Conservation (phyloP, 2,113 vertebrate species). For the Neotoma lepida region DNA sequence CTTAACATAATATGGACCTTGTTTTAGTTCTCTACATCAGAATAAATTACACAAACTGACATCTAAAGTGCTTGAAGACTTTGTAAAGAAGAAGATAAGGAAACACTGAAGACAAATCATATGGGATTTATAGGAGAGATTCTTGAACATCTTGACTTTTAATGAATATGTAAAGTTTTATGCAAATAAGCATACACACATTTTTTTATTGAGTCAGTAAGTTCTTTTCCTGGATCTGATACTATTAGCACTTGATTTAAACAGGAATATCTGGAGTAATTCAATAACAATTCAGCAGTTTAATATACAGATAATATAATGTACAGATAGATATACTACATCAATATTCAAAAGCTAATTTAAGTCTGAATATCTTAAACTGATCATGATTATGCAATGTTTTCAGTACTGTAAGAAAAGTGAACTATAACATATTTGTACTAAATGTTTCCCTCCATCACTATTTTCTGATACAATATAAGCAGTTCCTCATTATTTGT, state of each 20-base stretch:
- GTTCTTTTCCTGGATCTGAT: not conserved
- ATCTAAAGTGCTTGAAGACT: conserved; percentile 29
- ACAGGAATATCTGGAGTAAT: conserved; percentile 53
- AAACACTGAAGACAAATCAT: not conserved
- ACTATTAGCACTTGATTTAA: conserved; percentile 19
- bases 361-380: conserved; percentile 8
- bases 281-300: conserved; percentile 5
- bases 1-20: not conserved
- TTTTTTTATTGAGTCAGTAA: conserved; percentile 17
- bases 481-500: not conserved
- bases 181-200: not conserved
- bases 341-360: not conserved
- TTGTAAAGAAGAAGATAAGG: conserved; percentile 41
- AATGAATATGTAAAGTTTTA: conserved; percentile 46
- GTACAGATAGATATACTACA: not conserved
- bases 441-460: not conserved
- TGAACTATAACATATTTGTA: conserved; percentile 20
- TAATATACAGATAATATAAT: conserved; percentile 36
- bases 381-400: not conserved
- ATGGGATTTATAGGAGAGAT: conserved; percentile 32
- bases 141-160: conserved; percentile 28
- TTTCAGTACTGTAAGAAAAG: not conserved
- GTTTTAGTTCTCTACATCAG: conserved; percentile 21
- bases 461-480: conserved; percentile 34
- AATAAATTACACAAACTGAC: conserved; percentile 53